These are phyloP conservation scores for Sebastes vulpes DNA, from an alignment of 2,797 vertebrate species.

Conservation along the genomic window DNA sequence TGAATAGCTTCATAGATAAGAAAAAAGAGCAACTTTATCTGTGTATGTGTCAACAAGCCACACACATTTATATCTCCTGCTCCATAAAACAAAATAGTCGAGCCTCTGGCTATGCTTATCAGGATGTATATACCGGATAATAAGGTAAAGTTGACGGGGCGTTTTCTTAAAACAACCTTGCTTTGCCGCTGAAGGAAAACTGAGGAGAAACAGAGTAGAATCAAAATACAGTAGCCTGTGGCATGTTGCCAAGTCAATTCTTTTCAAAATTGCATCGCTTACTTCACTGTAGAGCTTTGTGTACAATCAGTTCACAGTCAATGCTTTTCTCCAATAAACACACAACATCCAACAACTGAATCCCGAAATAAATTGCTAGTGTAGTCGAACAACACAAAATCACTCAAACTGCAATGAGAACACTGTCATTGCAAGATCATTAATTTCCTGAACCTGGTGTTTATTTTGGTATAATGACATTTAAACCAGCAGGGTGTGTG, in stretches of 20 bases:
- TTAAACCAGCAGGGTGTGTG: background rate
- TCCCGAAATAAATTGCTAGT: slow-evolving; percentile 14
- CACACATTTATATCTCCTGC: slow-evolving; percentile 7
- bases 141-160: background rate
- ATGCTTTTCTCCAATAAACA: slow-evolving; percentile 29
- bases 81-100: slow-evolving; percentile 5
- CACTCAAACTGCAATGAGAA: background rate
- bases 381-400: background rate
- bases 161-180: slow-evolving; percentile 4
- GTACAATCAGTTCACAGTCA: slow-evolving; percentile 13
- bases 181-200: background rate
- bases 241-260: slow-evolving; percentile 29
- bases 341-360: background rate
- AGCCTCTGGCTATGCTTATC: background rate
- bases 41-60: slow-evolving; percentile 8
- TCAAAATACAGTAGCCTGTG: slow-evolving; percentile 3
- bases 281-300: slow-evolving; percentile 6
- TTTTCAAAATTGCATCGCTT: slow-evolving; percentile 45
- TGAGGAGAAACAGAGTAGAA: background rate
- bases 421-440: background rate
- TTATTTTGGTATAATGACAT: background rate
- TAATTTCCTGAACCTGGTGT: background rate
- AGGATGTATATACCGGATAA: background rate
- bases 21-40: slow-evolving; percentile 9
- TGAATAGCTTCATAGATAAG: slow-evolving; percentile 33